Base-by-base conservation (phyloP, 1,140 invertebrate genomes). In the Conopomorpha cramerella region DNA sequence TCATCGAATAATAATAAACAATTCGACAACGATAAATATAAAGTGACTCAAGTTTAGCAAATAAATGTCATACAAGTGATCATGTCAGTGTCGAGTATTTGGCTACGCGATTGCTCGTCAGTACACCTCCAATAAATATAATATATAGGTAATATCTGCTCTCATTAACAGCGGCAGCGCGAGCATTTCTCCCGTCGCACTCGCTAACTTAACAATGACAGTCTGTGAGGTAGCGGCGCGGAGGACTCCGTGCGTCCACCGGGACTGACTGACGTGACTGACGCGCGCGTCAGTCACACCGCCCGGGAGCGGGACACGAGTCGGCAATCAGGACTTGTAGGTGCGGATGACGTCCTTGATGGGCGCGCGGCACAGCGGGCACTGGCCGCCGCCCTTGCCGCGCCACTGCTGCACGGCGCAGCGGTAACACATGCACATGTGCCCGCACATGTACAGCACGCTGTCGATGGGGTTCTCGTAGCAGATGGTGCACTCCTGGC, bases 341-440 rank as follows among this genome's bases (percentile, higher is more conserved):
- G 92, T 96, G 48, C 93, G 86, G 43, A 98, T 98, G 38, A 99
- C 93, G 64, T 99, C 96, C 50, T 88, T 85, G 44, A 99, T 98
- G 11, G 86, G 82, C 3, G 94, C 92, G 28, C 95, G 79, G 63
- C 96, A 99, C 12, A 99, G 86, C 0, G 96, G 96, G 73, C 96
- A 99, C 47, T 94, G 89, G 1, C 90, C 91, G 25, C 91, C 91
- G 0, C 91, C 91, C 51, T 91, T 91, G 12, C 90, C 89, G 26
- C 89, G 81, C 90, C 93, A 95, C 55, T 96, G 92, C 48, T 95
- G 89, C 10, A 91, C 83, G 1, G 95, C 95, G 77, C 95, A 98
- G n/a, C 92, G 82, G 57, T 93, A 98, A 65, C 96, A 99, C 94
- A 98, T 96, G 59, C 96, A 99, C 92, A 98, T 96, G 78, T 98